Conservation (phyloP, 2,113 vertebrate species). For the Phylloscopus trochiloides region DNA sequence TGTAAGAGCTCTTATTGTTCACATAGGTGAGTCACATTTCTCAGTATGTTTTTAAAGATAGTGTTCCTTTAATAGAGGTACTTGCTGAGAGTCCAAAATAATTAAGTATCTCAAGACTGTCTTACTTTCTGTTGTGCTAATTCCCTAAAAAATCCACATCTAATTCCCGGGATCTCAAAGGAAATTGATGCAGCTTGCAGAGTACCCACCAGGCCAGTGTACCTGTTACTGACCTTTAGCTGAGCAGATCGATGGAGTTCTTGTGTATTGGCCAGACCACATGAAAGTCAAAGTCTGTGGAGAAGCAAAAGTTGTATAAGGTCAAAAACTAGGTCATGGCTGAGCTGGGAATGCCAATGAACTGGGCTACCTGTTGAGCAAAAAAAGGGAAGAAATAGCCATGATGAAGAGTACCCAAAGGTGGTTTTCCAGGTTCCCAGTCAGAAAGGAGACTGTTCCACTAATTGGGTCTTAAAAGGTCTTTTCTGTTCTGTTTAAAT, state of each 20-base stretch:
- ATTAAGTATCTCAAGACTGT: neutral
- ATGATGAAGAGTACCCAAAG: neutral
- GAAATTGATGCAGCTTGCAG: neutral
- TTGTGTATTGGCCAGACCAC: neutral
- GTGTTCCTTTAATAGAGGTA: neutral
- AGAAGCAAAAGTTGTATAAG: neutral
- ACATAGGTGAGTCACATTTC: neutral
- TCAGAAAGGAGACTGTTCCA: conserved; percentile 15
- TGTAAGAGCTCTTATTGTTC: neutral
- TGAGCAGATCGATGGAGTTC: neutral
- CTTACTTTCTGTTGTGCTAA: neutral
- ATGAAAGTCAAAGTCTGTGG: neutral
- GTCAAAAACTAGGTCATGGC: neutral
- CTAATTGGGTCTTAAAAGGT: conserved; percentile 56
- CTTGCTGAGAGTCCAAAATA: neutral
- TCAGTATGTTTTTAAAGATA: neutral
- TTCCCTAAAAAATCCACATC: neutral
- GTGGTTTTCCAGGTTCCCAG: neutral
- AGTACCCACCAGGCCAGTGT: neutral
- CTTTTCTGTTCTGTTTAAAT: conserved; percentile 51
- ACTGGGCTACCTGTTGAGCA: neutral
- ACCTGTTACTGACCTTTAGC: neutral
- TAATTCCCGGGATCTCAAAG: neutral
- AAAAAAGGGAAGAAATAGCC: neutral
- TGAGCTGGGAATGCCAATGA: neutral